phyloP scores from a whole-genome alignment of 1,140 invertebrate genomes.

The Gyrodactylus salaris region DNA sequence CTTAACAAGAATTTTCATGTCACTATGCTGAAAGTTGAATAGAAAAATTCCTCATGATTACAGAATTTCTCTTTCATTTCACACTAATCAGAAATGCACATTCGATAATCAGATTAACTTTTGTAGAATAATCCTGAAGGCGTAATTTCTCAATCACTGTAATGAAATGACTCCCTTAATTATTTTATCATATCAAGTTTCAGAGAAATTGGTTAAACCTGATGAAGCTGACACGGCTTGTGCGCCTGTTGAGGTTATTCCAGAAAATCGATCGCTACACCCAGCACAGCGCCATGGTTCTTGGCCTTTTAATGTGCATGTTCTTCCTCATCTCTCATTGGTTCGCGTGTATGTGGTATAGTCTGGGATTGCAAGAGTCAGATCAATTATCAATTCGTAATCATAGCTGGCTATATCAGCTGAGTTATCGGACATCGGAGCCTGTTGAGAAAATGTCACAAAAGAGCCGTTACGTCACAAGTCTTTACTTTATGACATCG shows the following conservation, averaged over 20 bases:
- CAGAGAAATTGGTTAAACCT: not conserved
- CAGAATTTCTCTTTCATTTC: not conserved
- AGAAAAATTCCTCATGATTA: not conserved
- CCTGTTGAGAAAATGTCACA: not conserved
- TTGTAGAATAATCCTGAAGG: not conserved
- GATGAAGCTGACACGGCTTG: conserved; percentile 10
- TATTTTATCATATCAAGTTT: not conserved
- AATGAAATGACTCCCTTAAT: not conserved
- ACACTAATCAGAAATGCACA: not conserved
- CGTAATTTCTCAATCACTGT: not conserved
- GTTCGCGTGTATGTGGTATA: conserved; percentile 12
- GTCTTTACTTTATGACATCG: conserved; percentile 87
- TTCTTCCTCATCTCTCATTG: conserved; percentile 11
- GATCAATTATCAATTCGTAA: not conserved
- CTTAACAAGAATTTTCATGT: not conserved
- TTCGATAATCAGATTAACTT: not conserved
- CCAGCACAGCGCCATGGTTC: conserved; percentile 9
- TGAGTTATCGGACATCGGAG: not conserved
- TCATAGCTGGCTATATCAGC: not conserved
- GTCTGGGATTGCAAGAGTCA: conserved; percentile 8
- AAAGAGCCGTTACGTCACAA: conserved; percentile 40
- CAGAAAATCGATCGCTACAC: conserved; percentile 11
- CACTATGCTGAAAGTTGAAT: not conserved
- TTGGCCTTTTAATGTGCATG: conserved; percentile 11
- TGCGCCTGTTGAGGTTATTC: conserved; percentile 9